Evolutionary conservation across 2,888 invertebrate genomes (phyloP).

Genomic region (Erpobdella octoculata): DNA sequence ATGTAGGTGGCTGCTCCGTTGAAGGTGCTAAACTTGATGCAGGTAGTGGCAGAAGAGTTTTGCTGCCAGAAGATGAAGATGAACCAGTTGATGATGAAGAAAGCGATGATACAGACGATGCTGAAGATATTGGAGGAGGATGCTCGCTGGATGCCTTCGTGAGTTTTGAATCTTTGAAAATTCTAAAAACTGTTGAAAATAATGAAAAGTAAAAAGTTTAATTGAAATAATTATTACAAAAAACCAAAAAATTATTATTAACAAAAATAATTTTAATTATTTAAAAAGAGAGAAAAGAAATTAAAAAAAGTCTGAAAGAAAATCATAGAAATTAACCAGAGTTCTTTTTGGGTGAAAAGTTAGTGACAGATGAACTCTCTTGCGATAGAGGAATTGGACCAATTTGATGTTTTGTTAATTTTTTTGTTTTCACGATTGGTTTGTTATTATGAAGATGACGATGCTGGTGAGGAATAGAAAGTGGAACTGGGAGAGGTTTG

Average conservation of each 20-base stretch:
- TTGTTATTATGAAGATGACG: not conserved
- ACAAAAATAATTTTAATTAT: too few relatives aligned
- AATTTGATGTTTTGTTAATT: not conserved
- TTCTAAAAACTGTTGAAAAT: too few relatives aligned
- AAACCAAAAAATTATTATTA: too few relatives aligned
- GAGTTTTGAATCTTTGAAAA: too few relatives aligned
- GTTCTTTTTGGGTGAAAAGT: constrained; percentile 2
- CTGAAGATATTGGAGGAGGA: not conserved
- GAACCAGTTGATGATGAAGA: constrained; percentile 8
- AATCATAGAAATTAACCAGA: too few relatives aligned
- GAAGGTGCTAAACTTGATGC: not conserved
- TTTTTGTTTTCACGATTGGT: not conserved
- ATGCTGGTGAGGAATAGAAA: too few relatives aligned
- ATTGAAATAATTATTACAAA: too few relatives aligned
- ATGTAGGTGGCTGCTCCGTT: not conserved
- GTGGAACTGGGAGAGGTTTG: not conserved
- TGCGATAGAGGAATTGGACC: not conserved
- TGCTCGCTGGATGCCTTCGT: too few relatives aligned
- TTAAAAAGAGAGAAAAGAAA: too few relatives aligned
- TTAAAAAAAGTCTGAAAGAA: too few relatives aligned
- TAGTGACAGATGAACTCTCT: not conserved
- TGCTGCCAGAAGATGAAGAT: not conserved
- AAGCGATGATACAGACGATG: not conserved
- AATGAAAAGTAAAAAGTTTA: too few relatives aligned
- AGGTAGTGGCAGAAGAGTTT: too few relatives aligned